Percentiles rank a stretch among this genome's conserved stretches.
Conservation (phyloP, 2,888 invertebrate genomes). For the Acleris holmiana region DNA sequence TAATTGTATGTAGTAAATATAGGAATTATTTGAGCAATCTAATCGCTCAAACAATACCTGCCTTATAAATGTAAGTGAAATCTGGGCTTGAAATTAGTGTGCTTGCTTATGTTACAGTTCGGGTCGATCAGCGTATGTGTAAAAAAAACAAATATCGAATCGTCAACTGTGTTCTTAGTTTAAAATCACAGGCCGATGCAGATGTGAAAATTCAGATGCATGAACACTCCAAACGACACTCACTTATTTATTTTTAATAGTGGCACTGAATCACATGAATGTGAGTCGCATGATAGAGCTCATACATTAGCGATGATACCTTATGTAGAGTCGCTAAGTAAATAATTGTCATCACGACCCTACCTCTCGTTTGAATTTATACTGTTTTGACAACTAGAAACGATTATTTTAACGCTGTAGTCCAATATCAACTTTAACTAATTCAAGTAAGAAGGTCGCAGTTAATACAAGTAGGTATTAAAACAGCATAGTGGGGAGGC, state of each 20-base stretch:
- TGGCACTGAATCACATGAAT: slow-evolving; percentile 24
- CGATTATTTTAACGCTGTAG: slow-evolving; percentile 4
- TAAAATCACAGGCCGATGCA: slow-evolving; percentile 47
- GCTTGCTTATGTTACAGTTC: no score
- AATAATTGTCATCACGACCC: slow-evolving; percentile 19
- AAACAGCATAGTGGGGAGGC: slow-evolving; percentile 12
- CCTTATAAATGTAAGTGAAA: slow-evolving; percentile 61
- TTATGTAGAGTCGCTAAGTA: slow-evolving; percentile 18
- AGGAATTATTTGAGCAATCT: slow-evolving; percentile 62
- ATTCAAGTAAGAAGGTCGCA: slow-evolving; percentile 6
- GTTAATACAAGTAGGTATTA: slow-evolving; percentile 18
- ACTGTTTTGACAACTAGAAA: slow-evolving; percentile 7
- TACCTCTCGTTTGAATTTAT: slow-evolving; percentile 15
- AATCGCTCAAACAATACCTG: no score
- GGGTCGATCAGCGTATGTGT: no score
- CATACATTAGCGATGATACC: slow-evolving; percentile 13
- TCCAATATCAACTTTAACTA: slow-evolving; percentile 10
- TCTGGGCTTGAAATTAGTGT: no score
- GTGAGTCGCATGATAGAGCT: slow-evolving; percentile 8
- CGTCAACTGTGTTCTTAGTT: slow-evolving; percentile 29
- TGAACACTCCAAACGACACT: no score
- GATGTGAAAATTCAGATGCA: background rate
- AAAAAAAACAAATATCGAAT: no score
- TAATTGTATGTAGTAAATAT: slow-evolving; percentile 40
- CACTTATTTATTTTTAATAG: slow-evolving; percentile 17